Percentiles rank a stretch among this genome's conserved stretches.
These are phyloP conservation scores for Saturnia japonica DNA, from an alignment of 2,888 invertebrate genomes.

Conservation along the genomic window DNA sequence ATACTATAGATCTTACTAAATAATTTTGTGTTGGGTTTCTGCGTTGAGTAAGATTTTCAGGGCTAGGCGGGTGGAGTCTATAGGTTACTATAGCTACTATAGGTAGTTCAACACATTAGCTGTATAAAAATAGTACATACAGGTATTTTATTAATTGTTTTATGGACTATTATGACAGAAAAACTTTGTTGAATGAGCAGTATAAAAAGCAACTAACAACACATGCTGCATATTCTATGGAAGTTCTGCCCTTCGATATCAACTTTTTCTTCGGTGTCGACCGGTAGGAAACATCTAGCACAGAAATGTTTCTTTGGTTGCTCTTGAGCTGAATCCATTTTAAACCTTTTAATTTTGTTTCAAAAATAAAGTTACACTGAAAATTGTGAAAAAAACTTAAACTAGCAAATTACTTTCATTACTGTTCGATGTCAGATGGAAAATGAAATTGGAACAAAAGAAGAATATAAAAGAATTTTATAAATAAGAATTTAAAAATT, in stretches of 20 bases:
- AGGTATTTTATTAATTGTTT: too few relatives aligned
- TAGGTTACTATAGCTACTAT: too few relatives aligned
- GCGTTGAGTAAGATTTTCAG: too few relatives aligned
- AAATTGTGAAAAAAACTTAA: constrained; percentile 31
- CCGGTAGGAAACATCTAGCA: constrained; percentile 67
- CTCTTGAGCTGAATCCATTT: constrained; percentile 61
- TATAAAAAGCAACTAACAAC: constrained; percentile 57
- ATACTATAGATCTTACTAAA: too few relatives aligned
- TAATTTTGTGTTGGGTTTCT: too few relatives aligned
- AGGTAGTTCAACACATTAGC: too few relatives aligned
- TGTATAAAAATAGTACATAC: too few relatives aligned
- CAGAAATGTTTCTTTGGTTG: constrained; percentile 69
- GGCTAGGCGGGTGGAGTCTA: too few relatives aligned
- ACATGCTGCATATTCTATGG: constrained; percentile 67
- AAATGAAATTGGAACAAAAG: constrained; percentile 49
- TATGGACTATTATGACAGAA: too few relatives aligned
- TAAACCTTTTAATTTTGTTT: constrained; percentile 44
- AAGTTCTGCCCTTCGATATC: constrained; percentile 70
- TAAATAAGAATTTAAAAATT: constrained; percentile 37
- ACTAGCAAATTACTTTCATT: constrained; percentile 54
- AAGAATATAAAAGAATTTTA: constrained; percentile 30
- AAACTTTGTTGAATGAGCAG: too few relatives aligned
- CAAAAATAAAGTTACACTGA: constrained; percentile 27
- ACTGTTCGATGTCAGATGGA: constrained; percentile 50
- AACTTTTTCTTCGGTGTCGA: constrained; percentile 62